Conservation (phyloP, 2,797 vertebrate species). For the Ciconia nigra region DNA sequence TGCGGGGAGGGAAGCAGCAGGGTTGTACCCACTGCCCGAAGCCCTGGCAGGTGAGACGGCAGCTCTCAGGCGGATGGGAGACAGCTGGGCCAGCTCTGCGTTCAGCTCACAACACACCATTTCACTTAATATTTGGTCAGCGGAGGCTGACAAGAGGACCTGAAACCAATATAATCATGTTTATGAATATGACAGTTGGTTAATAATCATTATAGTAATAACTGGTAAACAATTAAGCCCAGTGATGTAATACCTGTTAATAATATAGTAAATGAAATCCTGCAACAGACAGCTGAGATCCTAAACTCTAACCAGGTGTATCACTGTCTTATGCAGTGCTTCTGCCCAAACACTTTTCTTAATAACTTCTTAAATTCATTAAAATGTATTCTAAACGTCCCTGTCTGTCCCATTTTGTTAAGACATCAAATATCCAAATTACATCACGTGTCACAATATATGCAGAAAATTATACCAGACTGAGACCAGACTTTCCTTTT, state of each 20-base stretch:
- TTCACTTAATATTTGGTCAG: background rate
- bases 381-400: background rate
- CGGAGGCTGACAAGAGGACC: background rate
- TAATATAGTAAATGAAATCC: background rate
- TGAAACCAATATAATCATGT: background rate
- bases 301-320: accelerated
- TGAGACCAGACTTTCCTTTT: background rate
- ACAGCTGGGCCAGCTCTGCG: background rate
- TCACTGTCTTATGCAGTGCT: background rate
- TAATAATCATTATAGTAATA: background rate
- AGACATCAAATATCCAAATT: background rate
- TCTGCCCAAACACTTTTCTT: background rate
- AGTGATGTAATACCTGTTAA: background rate
- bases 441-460: background rate
- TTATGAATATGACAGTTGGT: background rate
- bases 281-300: background rate
- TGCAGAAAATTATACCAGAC: background rate
- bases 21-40: background rate
- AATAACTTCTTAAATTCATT: background rate
- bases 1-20: background rate
- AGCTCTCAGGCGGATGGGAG: background rate
- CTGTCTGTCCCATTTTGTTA: background rate
- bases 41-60: background rate
- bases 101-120: background rate
- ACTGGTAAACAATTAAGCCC: background rate